Conservation (phyloP, 30 jellyfish, hydroid and myxozoan species). For the Rhopilema esculentum region DNA sequence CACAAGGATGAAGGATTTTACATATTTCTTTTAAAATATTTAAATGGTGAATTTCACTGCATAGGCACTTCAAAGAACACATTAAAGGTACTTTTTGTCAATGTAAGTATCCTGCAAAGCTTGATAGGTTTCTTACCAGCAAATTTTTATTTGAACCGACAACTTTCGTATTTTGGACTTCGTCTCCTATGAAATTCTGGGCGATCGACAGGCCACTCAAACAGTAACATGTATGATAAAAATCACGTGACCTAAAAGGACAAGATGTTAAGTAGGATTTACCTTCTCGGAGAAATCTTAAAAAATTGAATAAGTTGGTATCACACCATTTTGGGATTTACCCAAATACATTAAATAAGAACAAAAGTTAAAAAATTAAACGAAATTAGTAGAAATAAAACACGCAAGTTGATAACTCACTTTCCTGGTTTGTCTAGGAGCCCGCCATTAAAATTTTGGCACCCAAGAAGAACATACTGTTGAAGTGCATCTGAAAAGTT, state of each 20-base stretch:
- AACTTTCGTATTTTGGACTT: slow-evolving; percentile 31
- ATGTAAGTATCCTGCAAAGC: neutral
- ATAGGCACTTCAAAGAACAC: no score
- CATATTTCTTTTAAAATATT: neutral
- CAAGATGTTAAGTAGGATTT: no score
- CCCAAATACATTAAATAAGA: no score
- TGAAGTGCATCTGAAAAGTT: slow-evolving; percentile 84
- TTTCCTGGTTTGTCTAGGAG: slow-evolving; percentile 94
- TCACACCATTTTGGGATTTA: neutral
- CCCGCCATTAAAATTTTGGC: slow-evolving; percentile 88
- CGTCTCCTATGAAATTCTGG: slow-evolving; percentile 92
- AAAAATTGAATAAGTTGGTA: neutral
- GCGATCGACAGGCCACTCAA: slow-evolving; percentile 97
- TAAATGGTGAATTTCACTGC: no score
- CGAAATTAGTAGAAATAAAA: neutral
- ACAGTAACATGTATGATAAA: slow-evolving; percentile 96
- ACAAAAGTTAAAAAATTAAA: no score
- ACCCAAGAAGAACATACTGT: slow-evolving; percentile 88
- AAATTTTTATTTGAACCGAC: slow-evolving; percentile 76
- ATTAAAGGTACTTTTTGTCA: no score
- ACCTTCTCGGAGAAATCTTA: no score
- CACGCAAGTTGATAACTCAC: slow-evolving; percentile 41
- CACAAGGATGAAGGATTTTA: neutral
- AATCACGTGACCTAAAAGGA: slow-evolving; percentile 74
- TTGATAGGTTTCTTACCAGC: slow-evolving; percentile 67